Evolutionary conservation across 2,888 invertebrate species (phyloP).

Genomic region (Plusia festucae): DNA sequence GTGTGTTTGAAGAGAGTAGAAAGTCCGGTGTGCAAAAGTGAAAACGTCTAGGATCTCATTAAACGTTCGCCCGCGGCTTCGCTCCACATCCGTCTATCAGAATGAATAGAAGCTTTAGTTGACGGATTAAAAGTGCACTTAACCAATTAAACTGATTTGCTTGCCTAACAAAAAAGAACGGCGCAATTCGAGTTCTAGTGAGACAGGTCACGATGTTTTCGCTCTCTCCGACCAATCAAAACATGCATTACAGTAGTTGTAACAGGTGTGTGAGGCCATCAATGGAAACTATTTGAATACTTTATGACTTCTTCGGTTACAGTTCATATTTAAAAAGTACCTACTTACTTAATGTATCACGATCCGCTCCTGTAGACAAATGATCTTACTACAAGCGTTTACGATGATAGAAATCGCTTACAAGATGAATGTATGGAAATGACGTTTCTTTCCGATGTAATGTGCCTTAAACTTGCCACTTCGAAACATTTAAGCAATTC

Average conservation of each 20-base stretch:
- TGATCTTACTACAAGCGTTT: no score
- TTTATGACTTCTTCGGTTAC: no score
- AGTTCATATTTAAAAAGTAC: no score
- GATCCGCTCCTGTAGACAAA: no score
- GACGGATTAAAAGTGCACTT: slow-evolving; percentile 47
- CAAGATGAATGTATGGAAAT: no score
- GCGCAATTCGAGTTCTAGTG: slow-evolving; percentile 30
- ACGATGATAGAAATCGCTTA: no score
- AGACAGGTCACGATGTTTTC: slow-evolving; percentile 40
- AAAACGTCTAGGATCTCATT: slow-evolving; percentile 58
- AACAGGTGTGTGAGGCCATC: no score
- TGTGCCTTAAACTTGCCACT: no score
- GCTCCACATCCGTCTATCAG: slow-evolving; percentile 54
- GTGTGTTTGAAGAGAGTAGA: slow-evolving; percentile 76
- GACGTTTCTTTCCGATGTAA: no score
- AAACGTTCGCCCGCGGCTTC: slow-evolving; percentile 49
- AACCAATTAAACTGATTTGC: slow-evolving; percentile 26
- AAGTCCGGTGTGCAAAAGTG: slow-evolving; percentile 68
- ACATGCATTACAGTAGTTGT: not conserved
- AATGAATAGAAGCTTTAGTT: slow-evolving; percentile 39
- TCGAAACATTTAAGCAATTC: no score
- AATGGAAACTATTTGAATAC: no score
- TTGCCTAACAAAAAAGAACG: slow-evolving; percentile 34
- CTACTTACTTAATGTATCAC: no score
- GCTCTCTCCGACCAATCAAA: slow-evolving; percentile 21